Conservation (phyloP, 2,797 vertebrate genomes). For the Anabas testudineus region DNA sequence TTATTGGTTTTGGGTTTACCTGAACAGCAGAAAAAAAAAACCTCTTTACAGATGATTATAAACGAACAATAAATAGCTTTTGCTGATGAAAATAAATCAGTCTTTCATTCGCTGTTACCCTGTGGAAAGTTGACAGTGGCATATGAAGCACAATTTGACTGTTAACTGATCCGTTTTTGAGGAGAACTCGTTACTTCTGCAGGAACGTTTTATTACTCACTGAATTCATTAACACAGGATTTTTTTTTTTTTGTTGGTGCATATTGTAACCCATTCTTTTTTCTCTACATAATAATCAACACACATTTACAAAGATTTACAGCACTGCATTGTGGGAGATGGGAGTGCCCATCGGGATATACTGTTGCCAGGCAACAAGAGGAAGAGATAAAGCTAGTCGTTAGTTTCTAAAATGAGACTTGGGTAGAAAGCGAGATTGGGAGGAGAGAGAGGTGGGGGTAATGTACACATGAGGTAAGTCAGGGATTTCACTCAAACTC, state of each 20-base stretch:
- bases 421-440: conserved; percentile 63
- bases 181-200: conserved; percentile 56
- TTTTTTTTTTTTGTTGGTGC: conserved; percentile 79
- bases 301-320: conserved; percentile 96
- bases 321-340: conserved; percentile 86
- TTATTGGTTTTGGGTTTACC: conserved; percentile 83
- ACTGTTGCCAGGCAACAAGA: conserved; percentile 81
- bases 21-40: conserved; percentile 75
- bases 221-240: conserved; percentile 81
- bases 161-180: conserved; percentile 53
- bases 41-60: conserved; percentile 83
- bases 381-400: conserved; percentile 77
- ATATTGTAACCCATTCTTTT: conserved; percentile 75
- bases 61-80: conserved; percentile 87
- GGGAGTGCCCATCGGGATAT: conserved; percentile 77
- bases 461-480: conserved; percentile 77
- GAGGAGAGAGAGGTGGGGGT: conserved; percentile 12
- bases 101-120: conserved; percentile 64
- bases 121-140: conserved; percentile 76
- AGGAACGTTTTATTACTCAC: conserved; percentile 73
- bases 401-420: conserved; percentile 82
- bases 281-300: conserved; percentile 86
- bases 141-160: conserved; percentile 68
- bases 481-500: conserved; percentile 64
- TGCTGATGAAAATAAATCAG: conserved; percentile 75